Evolutionary conservation across 1,140 invertebrate species (phyloP).

Genomic region (Globodera rostochiensis): DNA sequence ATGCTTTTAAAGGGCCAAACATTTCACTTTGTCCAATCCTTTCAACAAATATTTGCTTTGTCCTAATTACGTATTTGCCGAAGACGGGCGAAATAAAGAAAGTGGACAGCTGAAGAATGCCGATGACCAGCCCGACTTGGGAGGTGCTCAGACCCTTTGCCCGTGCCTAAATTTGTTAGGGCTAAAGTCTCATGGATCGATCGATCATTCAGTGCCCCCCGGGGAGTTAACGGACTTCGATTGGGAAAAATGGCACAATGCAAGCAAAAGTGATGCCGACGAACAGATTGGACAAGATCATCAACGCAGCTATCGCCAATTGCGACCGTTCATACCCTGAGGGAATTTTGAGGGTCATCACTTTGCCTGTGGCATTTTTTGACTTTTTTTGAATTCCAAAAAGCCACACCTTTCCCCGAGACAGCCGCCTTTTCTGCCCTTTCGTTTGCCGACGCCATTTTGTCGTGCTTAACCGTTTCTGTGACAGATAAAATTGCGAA

Average conservation of each 20-base stretch:
- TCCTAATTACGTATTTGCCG: constrained; percentile 3
- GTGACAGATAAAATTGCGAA: no score
- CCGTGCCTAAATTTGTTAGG: not conserved
- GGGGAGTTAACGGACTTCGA: not conserved
- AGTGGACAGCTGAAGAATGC: constrained; percentile 10
- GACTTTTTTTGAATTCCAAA: no score
- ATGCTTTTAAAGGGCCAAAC: not conserved
- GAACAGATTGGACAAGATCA: constrained; percentile 13
- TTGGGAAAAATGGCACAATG: constrained; percentile 26
- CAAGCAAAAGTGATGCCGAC: constrained; percentile 6
- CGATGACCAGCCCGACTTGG: constrained; percentile 24
- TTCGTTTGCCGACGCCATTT: not conserved
- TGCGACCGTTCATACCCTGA: not conserved
- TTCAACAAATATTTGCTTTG: no score
- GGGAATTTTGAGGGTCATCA: not conserved
- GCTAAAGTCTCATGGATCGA: no score
- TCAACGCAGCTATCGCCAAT: not conserved
- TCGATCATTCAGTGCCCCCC: no score
- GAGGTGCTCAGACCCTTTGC: constrained; percentile 19
- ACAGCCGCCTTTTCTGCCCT: not conserved
- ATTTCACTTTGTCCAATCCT: no score
- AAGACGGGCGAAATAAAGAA: constrained; percentile 16
- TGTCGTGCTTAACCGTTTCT: not conserved
- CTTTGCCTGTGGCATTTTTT: not conserved
- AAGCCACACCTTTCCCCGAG: no score